Percentiles rank a stretch among this genome's conserved stretches.
phyloP scores from a whole-genome alignment of 1,140 invertebrate species.

The silkworm (Bombyx mori) region ASM3026992v2 NC_085131.1:8050001-8050500 shows the following conservation, averaged over 20 bases:
- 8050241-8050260: conserved; percentile 1
- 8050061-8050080: conserved; percentile 46
- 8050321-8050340: too few species aligned
- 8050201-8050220: not conserved
- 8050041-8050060: conserved; percentile 42
- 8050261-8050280: not conserved
- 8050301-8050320: too few species aligned
- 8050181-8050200: conserved; percentile 12
- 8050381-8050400: too few species aligned
- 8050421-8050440: too few species aligned
- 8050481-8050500: too few species aligned
- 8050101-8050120: conserved; percentile 41
- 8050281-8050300: not conserved
- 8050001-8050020: conserved; percentile 41
- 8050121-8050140: conserved; percentile 41
- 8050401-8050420: too few species aligned
- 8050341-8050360: too few species aligned
- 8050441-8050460: too few species aligned
- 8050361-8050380: too few species aligned
- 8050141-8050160: conserved; percentile 27
- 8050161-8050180: conserved; percentile 8
- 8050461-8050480: too few species aligned
- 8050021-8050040: conserved; percentile 55
- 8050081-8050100: conserved; percentile 34
- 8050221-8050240: conserved; percentile 6